phyloP scores from a whole-genome alignment of 2,797 vertebrate genomes.

The Pitangus sulphuratus region DNA sequence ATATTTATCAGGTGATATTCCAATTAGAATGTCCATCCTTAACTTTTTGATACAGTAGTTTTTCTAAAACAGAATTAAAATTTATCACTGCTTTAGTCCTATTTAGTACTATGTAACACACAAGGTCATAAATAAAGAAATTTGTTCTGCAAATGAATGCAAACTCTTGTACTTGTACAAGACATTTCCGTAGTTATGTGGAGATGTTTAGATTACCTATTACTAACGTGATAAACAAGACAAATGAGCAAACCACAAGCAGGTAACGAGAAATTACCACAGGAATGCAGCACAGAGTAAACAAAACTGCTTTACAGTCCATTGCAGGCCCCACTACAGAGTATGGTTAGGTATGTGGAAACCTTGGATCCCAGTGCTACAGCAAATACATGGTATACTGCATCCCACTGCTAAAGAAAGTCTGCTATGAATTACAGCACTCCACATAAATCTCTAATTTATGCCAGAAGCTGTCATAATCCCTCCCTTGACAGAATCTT shows the following conservation, averaged over 20 bases:
- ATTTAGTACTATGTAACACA: neutral
- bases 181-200: neutral
- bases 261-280: neutral
- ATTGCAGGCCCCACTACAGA: neutral
- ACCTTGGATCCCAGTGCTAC: neutral
- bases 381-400: neutral
- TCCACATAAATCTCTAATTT: neutral
- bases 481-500: neutral
- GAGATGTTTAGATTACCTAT: neutral
- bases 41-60: neutral
- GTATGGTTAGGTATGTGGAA: neutral
- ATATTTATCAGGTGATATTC: neutral
- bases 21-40: neutral
- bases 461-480: neutral
- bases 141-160: neutral
- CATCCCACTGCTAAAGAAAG: neutral
- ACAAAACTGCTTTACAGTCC: neutral
- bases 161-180: neutral
- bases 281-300: neutral
- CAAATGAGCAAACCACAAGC: neutral
- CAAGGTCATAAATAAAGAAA: neutral
- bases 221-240: neutral
- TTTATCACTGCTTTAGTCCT: neutral
- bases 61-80: neutral
- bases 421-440: neutral